Evolutionary conservation across 2,888 invertebrate species (phyloP), one percentile per base, ranked within the genome.

Genomic region (Phrixothrix hirtus): DNA sequence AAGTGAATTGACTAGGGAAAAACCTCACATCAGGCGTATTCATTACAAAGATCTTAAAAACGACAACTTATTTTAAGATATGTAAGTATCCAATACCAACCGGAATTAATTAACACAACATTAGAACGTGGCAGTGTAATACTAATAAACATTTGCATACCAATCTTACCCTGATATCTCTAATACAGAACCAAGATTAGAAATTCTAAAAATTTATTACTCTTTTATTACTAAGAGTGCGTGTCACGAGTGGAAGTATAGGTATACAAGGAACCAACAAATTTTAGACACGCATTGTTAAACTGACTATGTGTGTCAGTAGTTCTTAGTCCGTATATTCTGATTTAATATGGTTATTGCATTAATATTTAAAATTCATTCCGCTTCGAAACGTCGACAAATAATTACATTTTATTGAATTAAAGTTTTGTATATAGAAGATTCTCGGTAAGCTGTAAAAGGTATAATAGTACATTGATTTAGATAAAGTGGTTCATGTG

Each of bases 191-290:
- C 43, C 47, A 53, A 46, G 45, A 52, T 52, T 52, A 56, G 41
- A 43, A 47, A 47, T 47, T 51, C 42, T 15, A 38, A 41, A 54
- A 49, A 54, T 54, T 54, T 54, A 54, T 49, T 12, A 31, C 49
- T 32, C 29, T 38, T 53, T 52, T 47, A 54, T 54, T 44, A 45
- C 39, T 25, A 30, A 25, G 25, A 29, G 53, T 48, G 53, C 53
- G 53, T 53, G 53, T 53, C 31, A 12, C 15, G 37, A 37, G 15
- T 12, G n/a, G n/a, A 38, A 38, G 37, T 31, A 32, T 16, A 38
- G 31, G 32, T 41, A 39, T 34, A 50, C n/a, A 44, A 27, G 38
- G 37, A 49, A 44, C 17, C 30, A 42, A 42, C 48, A 41, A 17
- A 41, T 48, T 48, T 34, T 41, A 27, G 42, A 36, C 49, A 49